Percentiles rank a stretch among this genome's conserved stretches.
Evolutionary conservation across 2,888 invertebrate genomes (phyloP).

Genomic region (Rhopalosiphum nymphaeae): DNA sequence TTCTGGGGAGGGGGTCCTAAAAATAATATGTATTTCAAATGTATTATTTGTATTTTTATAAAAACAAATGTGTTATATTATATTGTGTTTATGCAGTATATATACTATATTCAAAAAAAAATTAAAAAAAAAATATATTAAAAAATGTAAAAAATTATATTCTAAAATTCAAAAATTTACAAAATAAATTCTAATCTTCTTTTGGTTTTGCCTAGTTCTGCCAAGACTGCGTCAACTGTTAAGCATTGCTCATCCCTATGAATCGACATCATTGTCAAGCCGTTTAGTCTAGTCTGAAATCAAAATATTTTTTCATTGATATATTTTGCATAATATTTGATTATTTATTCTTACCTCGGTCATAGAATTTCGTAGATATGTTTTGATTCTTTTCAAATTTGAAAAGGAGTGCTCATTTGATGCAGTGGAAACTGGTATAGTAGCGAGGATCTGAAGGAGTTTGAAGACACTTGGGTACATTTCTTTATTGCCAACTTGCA

Average conservation of each 20-base stretch:
- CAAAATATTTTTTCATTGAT: not conserved
- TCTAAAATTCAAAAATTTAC: too few relatives aligned
- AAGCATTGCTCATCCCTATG: not conserved
- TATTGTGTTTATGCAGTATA: too few relatives aligned
- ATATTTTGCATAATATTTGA: not conserved
- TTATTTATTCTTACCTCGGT: not conserved
- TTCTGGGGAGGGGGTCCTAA: too few relatives aligned
- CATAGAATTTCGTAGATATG: constrained; percentile 10
- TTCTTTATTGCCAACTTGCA: constrained; percentile 2
- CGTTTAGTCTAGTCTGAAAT: constrained; percentile 1
- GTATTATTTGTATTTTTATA: too few relatives aligned
- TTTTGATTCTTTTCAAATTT: not conserved
- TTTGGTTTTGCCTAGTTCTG: too few relatives aligned
- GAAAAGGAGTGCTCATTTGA: constrained; percentile 31
- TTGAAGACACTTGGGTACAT: constrained; percentile 23
- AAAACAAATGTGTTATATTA: too few relatives aligned
- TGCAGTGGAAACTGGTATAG: constrained; percentile 1
- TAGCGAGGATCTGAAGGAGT: not conserved
- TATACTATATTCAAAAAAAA: too few relatives aligned
- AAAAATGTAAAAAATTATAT: too few relatives aligned
- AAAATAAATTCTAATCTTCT: too few relatives aligned
- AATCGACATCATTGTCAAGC: not conserved
- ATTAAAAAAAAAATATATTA: too few relatives aligned
- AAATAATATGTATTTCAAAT: too few relatives aligned
- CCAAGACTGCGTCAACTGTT: not conserved